These are phyloP conservation scores for Ptyas mucosa DNA, from an alignment of 2,113 vertebrate species.

Conservation along the genomic window DNA sequence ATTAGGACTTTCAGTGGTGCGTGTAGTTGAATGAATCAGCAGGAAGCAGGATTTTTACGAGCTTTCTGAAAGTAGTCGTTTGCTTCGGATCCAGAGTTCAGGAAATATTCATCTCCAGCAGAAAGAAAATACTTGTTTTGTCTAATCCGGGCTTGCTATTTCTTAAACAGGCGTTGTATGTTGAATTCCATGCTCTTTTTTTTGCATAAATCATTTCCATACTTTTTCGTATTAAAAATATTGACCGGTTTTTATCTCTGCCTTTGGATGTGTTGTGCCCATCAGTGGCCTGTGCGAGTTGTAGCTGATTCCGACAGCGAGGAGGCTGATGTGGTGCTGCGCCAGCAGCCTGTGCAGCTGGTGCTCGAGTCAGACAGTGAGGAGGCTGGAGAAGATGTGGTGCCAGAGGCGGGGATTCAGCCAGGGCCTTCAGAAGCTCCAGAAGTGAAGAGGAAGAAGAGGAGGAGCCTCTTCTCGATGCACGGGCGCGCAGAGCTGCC, in stretches of 20 bases:
- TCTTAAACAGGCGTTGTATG: conserved; percentile 17
- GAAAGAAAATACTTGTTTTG: background rate
- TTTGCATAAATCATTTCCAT: background rate
- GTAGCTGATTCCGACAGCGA: too few relatives aligned
- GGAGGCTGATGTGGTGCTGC: too few relatives aligned
- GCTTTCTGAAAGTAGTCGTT: background rate
- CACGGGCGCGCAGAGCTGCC: too few relatives aligned
- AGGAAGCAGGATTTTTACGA: conserved; percentile 51
- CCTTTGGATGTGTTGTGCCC: background rate
- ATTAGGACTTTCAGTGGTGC: conserved; percentile 45
- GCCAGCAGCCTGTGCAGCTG: too few relatives aligned
- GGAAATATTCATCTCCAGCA: background rate
- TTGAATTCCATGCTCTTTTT: conserved; percentile 18
- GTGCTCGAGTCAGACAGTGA: too few relatives aligned
- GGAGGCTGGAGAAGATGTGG: too few relatives aligned
- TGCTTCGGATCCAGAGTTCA: background rate
- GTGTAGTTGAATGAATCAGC: conserved; percentile 60
- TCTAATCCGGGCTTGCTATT: background rate
- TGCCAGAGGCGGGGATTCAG: too few relatives aligned
- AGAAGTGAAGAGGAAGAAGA: too few relatives aligned
- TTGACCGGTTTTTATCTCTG: conserved; percentile 8
- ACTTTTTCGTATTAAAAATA: background rate
- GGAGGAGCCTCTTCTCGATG: too few relatives aligned
- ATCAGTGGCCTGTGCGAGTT: too few relatives aligned
- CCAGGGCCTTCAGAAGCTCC: too few relatives aligned